Percentiles rank a stretch among this genome's conserved stretches.
phyloP scores from a whole-genome alignment of 1,140 invertebrate species.

The Maconellicoccus hirsutus region DNA sequence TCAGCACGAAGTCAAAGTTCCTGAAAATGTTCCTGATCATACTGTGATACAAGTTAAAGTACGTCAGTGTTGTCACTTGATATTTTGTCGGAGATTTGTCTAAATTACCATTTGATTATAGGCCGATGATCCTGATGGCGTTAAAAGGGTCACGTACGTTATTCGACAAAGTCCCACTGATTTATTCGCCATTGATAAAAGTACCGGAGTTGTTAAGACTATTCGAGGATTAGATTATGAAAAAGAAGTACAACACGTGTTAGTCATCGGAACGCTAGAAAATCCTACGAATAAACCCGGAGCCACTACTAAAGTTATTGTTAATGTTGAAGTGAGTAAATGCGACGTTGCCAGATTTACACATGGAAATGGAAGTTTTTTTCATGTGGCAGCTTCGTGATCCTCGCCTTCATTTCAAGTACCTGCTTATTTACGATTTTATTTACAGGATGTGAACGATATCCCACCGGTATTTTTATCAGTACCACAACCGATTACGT shows the following conservation, averaged over 20 bases:
- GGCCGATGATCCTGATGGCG: constrained; percentile 67
- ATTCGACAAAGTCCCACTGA: constrained; percentile 68
- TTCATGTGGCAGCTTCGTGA: too few relatives aligned
- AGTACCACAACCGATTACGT: constrained; percentile 61
- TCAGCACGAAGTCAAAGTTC: constrained; percentile 61
- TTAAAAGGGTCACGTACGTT: constrained; percentile 64
- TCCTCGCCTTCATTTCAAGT: too few relatives aligned
- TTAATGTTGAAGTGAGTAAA: constrained; percentile 64
- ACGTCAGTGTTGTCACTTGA: constrained; percentile 29
- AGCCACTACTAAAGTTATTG: constrained; percentile 59
- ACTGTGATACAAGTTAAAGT: constrained; percentile 59
- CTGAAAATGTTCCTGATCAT: constrained; percentile 68
- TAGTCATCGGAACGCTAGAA: constrained; percentile 69
- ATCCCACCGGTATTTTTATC: constrained; percentile 73
- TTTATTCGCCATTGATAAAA: constrained; percentile 67
- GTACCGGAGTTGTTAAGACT: constrained; percentile 63
- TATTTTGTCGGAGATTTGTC: too few relatives aligned
- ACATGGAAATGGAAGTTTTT: too few relatives aligned
- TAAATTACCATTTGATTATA: constrained; percentile 33
- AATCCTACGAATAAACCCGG: constrained; percentile 55
- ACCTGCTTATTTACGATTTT: background rate
- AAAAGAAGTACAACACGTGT: constrained; percentile 52
- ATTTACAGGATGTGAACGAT: constrained; percentile 60
- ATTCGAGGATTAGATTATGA: constrained; percentile 66
- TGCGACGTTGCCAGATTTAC: too few relatives aligned